Percentiles rank a stretch among this genome's conserved stretches.
phyloP scores from a whole-genome alignment of 2,797 vertebrate species.

The Chanos chanos region DNA sequence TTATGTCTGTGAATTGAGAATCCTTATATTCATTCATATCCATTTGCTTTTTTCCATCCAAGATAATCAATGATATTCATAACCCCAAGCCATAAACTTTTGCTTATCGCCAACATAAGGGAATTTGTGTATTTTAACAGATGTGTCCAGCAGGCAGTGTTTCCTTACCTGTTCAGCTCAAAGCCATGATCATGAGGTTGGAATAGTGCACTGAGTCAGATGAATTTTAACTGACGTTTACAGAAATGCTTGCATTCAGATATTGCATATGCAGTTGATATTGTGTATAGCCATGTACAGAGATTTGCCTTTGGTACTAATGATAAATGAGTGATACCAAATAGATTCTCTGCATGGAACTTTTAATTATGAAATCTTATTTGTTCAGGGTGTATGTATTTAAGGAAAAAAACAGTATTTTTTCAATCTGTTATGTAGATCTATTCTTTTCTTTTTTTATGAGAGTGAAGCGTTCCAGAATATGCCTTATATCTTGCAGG shows the following conservation, averaged over 20 bases:
- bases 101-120: constrained; percentile 8
- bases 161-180: not conserved
- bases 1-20: not conserved
- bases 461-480: constrained; percentile 16
- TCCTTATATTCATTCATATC: not conserved
- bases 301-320: too few species aligned
- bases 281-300: too few species aligned
- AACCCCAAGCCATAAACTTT: constrained; percentile 12
- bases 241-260: too few species aligned
- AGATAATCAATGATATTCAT: not conserved
- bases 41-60: not conserved
- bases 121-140: not conserved
- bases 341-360: too few species aligned
- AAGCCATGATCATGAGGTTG: too few species aligned
- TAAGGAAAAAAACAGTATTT: too few species aligned
- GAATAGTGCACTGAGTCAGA: too few species aligned
- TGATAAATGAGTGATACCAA: too few species aligned
- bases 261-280: too few species aligned
- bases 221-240: too few species aligned
- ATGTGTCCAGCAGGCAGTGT: not conserved
- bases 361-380: too few species aligned
- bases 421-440: too few species aligned
- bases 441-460: not conserved
- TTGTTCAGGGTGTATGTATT: not conserved
- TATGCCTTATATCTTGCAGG: constrained; percentile 37